Base-by-base conservation (phyloP, 2,113 vertebrate genomes). In the Tyrannus savana region DNA sequence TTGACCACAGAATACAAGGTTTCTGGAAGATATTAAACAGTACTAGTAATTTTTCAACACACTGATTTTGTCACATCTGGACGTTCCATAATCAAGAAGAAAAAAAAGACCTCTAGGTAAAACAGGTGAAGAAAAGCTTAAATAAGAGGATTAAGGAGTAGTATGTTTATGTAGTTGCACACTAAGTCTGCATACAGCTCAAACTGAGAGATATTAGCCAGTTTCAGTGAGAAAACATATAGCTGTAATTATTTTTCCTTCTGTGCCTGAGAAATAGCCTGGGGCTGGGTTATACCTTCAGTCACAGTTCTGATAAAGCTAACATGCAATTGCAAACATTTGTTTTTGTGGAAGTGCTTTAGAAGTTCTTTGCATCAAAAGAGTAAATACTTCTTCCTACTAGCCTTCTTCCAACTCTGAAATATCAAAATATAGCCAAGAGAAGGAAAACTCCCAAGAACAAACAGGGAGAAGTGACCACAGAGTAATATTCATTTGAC, bases 151-250 rank as follows among this genome's bases (percentile, higher is more conserved):
- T n/a, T 42, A 39, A 84, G 21, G 6, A 81, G 31, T 12, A 10
- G 0, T 41, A 22, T 44, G 7, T 22, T 74, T 42, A 50, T 0
- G 0, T 55, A 41, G 19, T 16, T 78, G 17, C 12, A 31, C 60
- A 8, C 8, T 24, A 55, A 5, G 41, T 49, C 19, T 66, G 8
- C 0, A 0, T 19, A 22, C 8, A 67, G 5, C 6, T 23, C 71
- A 33, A 84, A 2, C 6, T 74, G 41, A 71, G 19, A 72, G 14
- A 24, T 53, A 74, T 41, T 64, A 16, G 44, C 7, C 21, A 47
- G 16, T 80, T 79, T 64, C 60, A 66, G 14, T 52, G 24, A 50
- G 52, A 95, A 94, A 87, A 72, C 9, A 33, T 35, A 50, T 15
- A 89, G 8, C 7, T 73, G 7, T 18, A 66, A 49, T 77, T 73